Conservation (phyloP, 2,797 vertebrate genomes). For the Philypnodon macrostomus region DNA sequence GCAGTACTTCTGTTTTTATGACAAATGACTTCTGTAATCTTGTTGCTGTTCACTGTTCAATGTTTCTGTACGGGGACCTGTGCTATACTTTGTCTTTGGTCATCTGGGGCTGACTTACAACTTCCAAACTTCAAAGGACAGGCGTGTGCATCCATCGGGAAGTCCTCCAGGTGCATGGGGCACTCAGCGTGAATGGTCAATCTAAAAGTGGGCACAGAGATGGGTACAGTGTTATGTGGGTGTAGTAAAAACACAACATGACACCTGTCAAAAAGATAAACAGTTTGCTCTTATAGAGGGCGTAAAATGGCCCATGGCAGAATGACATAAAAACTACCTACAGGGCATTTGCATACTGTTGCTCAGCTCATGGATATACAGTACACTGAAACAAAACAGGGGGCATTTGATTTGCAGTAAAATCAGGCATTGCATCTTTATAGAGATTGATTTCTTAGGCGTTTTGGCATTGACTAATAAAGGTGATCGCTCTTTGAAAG, state of each 20-base stretch:
- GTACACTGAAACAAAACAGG: background rate
- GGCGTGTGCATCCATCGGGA: slow-evolving; percentile 97
- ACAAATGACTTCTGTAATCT: background rate
- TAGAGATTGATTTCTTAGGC: background rate
- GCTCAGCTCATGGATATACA: background rate
- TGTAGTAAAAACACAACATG: too few species aligned
- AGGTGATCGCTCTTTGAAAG: slow-evolving; percentile 1
- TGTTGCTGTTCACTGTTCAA: too few species aligned
- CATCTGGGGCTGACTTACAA: slow-evolving; percentile 82
- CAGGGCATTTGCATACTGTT: background rate
- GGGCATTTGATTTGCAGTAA: background rate
- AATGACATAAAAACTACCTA: background rate
- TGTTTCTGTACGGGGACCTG: slow-evolving; percentile 20
- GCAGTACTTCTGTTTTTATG: background rate
- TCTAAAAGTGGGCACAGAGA: slow-evolving; percentile 65
- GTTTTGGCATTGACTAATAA: background rate
- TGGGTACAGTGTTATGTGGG: slow-evolving; percentile 1
- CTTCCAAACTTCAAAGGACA: slow-evolving; percentile 98
- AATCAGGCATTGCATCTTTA: background rate
- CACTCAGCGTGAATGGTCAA: slow-evolving; percentile 97
- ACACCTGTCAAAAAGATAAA: background rate
- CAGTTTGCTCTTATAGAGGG: background rate
- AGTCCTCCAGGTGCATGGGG: slow-evolving; percentile 98
- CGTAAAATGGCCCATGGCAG: background rate
- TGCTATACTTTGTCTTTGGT: slow-evolving; percentile 21